Conservation (phyloP, 92 coral and sea anemone species). For the Desmophyllum pertusum region DNA sequence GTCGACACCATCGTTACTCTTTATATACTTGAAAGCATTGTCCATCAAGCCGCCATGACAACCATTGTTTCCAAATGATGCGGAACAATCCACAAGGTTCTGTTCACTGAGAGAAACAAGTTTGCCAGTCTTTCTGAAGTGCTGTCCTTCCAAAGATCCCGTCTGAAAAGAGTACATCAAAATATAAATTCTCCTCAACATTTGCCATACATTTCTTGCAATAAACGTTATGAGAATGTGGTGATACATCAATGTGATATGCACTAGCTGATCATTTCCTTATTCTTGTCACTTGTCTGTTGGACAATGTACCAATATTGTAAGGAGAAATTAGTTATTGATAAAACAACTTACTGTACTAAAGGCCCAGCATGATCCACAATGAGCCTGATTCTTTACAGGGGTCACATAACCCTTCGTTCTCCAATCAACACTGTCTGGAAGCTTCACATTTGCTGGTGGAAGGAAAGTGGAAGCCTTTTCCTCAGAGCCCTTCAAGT, state of each 20-base stretch:
- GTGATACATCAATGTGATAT: not conserved
- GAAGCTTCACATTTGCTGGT: slow-evolving; percentile 72
- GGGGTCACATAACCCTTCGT: slow-evolving; percentile 91
- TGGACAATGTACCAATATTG: not conserved
- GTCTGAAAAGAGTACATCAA: slow-evolving; percentile 46
- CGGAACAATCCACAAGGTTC: slow-evolving; percentile 82
- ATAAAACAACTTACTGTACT: slow-evolving; percentile 76
- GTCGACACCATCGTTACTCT: slow-evolving; percentile 75
- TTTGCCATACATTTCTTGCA: not conserved
- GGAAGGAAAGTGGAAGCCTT: slow-evolving; percentile 74
- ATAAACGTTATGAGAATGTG: not conserved
- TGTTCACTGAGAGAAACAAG: slow-evolving; percentile 89
- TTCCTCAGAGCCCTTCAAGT: slow-evolving; percentile 34
- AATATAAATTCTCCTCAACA: too few relatives aligned
- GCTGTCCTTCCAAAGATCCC: slow-evolving; percentile 90
- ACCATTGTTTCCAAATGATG: slow-evolving; percentile 75
- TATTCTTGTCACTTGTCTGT: not conserved
- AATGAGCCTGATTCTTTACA: slow-evolving; percentile 88
- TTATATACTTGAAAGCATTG: slow-evolving; percentile 79
- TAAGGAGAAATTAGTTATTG: not conserved
- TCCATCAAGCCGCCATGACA: slow-evolving; percentile 93
- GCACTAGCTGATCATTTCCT: not conserved
- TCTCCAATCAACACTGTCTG: slow-evolving; percentile 84
- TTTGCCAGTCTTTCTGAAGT: slow-evolving; percentile 86
- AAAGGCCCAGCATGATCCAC: slow-evolving; percentile 97